A percentile compares a stretch with the other conserved stretches of the same genome.
Evolutionary conservation across 2,113 vertebrate genomes (phyloP).

Genomic region (Helogale parvula): DNA sequence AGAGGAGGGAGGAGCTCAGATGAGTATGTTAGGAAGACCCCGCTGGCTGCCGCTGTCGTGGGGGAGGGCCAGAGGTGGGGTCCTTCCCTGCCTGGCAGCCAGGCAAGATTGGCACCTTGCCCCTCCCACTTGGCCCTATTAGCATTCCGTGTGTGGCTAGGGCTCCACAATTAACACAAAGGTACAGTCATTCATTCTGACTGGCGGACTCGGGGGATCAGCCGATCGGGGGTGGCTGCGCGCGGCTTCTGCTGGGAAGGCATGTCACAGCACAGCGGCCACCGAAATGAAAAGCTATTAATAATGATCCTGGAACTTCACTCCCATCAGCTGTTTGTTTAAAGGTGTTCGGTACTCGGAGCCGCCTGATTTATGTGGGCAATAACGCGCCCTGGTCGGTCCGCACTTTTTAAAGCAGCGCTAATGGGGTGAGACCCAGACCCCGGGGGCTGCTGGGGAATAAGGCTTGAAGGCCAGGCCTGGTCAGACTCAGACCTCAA

Average conservation of each 20-base stretch:
- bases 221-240: constrained; percentile 81
- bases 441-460: background rate
- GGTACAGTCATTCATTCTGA: constrained; percentile 87
- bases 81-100: constrained; percentile 66
- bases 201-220: constrained; percentile 85
- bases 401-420: constrained; percentile 87
- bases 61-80: constrained; percentile 64
- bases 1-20: constrained; percentile 7
- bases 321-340: constrained; percentile 91
- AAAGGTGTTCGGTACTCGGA: constrained; percentile 89
- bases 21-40: background rate
- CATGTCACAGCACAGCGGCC: constrained; percentile 89
- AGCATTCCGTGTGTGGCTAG: constrained; percentile 81
- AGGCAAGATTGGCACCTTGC: constrained; percentile 57
- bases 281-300: constrained; percentile 90
- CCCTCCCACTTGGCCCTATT: constrained; percentile 75
- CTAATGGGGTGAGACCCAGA: constrained; percentile 87
- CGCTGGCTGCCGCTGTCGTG: background rate
- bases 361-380: constrained; percentile 89
- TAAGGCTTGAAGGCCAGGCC: constrained; percentile 31
- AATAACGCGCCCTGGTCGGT: constrained; percentile 84
- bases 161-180: constrained; percentile 86
- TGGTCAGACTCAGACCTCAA: background rate
- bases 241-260: constrained; percentile 87
- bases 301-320: constrained; percentile 90